Evolutionary conservation across 2,797 vertebrate species (phyloP).

Genomic region (Scleropages formosus): DNA sequence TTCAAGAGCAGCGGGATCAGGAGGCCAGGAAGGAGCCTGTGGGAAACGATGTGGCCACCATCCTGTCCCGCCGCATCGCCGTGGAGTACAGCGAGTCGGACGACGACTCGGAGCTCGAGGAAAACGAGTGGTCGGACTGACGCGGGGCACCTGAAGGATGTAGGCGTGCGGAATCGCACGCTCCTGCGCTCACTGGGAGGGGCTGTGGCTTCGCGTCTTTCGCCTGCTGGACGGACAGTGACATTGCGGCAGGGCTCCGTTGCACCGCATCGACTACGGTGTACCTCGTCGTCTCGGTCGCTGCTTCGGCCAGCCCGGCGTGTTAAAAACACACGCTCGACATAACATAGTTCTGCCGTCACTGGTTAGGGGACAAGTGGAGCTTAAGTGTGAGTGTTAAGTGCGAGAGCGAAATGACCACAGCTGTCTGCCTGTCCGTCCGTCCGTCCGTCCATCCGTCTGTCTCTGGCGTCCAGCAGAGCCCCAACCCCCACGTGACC

Average conservation of each 20-base stretch:
- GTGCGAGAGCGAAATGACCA: neutral
- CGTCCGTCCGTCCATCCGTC: too few relatives aligned
- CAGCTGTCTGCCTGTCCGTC: too few relatives aligned
- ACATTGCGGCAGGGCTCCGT: too few relatives aligned
- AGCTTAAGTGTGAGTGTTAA: too few relatives aligned
- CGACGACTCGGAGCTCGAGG: slow-evolving; percentile 82
- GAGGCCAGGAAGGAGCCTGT: slow-evolving; percentile 84
- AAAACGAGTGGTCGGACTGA: slow-evolving; percentile 88
- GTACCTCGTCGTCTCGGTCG: neutral
- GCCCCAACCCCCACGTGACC: too few relatives aligned
- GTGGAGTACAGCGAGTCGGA: slow-evolving; percentile 88
- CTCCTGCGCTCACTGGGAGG: neutral
- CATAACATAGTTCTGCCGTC: neutral
- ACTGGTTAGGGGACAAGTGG: neutral
- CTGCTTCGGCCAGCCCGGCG: neutral
- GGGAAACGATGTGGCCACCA: slow-evolving; percentile 82
- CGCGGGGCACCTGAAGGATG: neutral
- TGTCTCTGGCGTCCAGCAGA: too few relatives aligned
- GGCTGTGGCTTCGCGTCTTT: neutral
- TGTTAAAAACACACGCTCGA: too few relatives aligned
- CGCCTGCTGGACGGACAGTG: too few relatives aligned
- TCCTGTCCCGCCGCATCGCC: slow-evolving; percentile 80
- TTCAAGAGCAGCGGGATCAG: slow-evolving; percentile 84
- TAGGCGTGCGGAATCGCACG: too few relatives aligned
- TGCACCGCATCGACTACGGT: too few relatives aligned